A percentile compares a stretch with the other conserved stretches of the same genome.
These are phyloP conservation scores for Trileptium ribeirensis DNA, from an alignment of 2,888 invertebrate species.

Conservation along the genomic window DNA sequence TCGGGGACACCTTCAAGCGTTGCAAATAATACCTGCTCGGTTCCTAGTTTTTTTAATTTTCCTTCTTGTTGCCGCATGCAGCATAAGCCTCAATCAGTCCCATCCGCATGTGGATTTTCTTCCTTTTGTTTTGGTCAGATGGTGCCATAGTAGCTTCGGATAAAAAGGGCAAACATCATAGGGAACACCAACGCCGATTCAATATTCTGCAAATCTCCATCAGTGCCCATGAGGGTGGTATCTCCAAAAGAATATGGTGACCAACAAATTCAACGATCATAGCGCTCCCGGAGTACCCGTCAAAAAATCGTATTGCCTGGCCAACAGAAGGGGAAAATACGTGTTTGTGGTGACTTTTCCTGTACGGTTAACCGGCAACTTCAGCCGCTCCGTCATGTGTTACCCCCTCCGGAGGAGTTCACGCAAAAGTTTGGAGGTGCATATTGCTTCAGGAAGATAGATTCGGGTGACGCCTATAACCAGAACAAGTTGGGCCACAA, in stretches of 20 bases:
- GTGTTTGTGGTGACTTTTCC: conserved; percentile 11
- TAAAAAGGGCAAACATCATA: too few relatives aligned
- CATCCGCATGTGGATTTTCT: too few relatives aligned
- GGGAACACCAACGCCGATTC: too few relatives aligned
- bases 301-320: not conserved
- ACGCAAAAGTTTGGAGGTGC: conserved; percentile 1
- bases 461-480: not conserved
- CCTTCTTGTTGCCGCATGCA: too few relatives aligned
- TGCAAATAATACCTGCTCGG: too few relatives aligned
- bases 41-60: too few relatives aligned
- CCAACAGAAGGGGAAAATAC: not conserved
- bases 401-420: conserved; percentile 4
- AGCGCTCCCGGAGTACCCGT: not conserved
- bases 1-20: too few relatives aligned
- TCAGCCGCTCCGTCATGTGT: not conserved
- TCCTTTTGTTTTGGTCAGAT: too few relatives aligned
- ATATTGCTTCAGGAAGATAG: not conserved
- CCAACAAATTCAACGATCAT: not conserved
- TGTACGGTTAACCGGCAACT: not conserved
- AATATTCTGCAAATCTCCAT: too few relatives aligned
- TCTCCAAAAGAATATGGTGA: not conserved
- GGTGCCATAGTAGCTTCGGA: too few relatives aligned
- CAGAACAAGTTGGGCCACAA: not conserved
- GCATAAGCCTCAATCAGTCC: too few relatives aligned
- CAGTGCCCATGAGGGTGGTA: not conserved